Conservation (phyloP, 2,888 invertebrate species). For the Nemurella pictetii region DNA sequence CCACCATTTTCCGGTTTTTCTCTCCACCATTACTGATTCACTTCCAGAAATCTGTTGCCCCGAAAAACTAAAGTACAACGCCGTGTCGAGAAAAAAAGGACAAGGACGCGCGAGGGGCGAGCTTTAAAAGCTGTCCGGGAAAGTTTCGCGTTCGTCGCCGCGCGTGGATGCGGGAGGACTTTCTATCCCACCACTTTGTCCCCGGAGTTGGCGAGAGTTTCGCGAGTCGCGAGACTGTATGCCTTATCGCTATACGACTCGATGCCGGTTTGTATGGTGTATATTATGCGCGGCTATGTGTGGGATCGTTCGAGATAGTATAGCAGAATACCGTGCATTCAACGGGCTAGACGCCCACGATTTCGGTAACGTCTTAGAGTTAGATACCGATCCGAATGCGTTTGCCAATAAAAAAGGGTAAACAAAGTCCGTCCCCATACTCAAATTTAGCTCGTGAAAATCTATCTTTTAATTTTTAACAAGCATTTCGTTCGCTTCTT, state of each 20-base stretch:
- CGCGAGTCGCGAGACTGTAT: not conserved
- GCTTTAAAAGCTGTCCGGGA: not conserved
- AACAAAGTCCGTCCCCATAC: too few species aligned
- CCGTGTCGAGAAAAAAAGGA: too few species aligned
- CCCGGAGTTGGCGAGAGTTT: not conserved
- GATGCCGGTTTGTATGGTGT: not conserved
- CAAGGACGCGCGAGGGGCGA: not conserved
- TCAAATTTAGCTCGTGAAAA: too few species aligned
- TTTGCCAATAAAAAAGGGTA: too few species aligned
- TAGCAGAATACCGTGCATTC: not conserved
- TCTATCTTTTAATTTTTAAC: too few species aligned
- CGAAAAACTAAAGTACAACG: not conserved
- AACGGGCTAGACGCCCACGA: not conserved
- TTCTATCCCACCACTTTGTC: not conserved
- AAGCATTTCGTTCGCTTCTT: too few species aligned
- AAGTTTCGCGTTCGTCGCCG: not conserved
- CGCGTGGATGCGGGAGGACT: not conserved
- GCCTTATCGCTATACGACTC: not conserved
- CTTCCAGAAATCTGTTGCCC: not conserved
- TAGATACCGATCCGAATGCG: too few species aligned
- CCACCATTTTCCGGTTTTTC: not conserved
- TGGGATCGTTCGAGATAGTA: not conserved
- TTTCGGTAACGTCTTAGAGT: not conserved
- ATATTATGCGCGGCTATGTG: too few species aligned
- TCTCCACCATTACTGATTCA: not conserved